Percentiles rank a stretch among this genome's conserved stretches.
phyloP scores from a whole-genome alignment of 2,888 invertebrate genomes.

The Spilosoma lubricipeda region DNA sequence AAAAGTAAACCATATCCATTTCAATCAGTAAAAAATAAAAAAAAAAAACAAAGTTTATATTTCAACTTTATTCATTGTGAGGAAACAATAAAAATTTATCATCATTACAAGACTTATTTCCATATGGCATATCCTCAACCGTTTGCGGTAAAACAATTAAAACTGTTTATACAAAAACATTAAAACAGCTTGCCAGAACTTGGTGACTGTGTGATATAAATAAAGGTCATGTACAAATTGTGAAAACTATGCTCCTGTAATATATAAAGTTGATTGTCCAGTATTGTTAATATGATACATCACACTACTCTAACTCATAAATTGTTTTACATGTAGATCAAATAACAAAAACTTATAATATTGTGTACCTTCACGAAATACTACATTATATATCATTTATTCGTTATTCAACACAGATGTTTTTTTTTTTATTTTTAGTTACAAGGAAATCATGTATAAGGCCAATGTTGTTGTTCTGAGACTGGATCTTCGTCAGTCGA shows the following conservation, averaged over 20 bases:
- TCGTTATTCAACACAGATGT: too few species aligned
- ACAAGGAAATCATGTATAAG: too few species aligned
- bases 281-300: too few species aligned
- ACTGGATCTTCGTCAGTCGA: too few species aligned
- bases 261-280: slow-evolving; percentile 6
- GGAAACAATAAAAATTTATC: not conserved
- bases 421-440: too few species aligned
- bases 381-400: too few species aligned
- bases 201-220: not conserved
- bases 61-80: not conserved
- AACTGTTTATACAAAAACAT: slow-evolving; percentile 8
- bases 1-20: too few species aligned
- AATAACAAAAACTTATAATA: not conserved
- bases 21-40: too few species aligned
- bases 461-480: too few species aligned
- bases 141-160: slow-evolving; percentile 12
- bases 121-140: slow-evolving; percentile 22
- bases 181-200: slow-evolving; percentile 13
- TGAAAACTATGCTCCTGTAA: not conserved
- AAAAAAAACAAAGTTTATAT: not conserved
- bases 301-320: not conserved
- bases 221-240: not conserved
- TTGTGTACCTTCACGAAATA: too few species aligned
- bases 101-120: slow-evolving; percentile 11
- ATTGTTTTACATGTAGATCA: not conserved